Conservation (phyloP, 2,113 vertebrate species). For the Edolisoma coerulescens region DNA sequence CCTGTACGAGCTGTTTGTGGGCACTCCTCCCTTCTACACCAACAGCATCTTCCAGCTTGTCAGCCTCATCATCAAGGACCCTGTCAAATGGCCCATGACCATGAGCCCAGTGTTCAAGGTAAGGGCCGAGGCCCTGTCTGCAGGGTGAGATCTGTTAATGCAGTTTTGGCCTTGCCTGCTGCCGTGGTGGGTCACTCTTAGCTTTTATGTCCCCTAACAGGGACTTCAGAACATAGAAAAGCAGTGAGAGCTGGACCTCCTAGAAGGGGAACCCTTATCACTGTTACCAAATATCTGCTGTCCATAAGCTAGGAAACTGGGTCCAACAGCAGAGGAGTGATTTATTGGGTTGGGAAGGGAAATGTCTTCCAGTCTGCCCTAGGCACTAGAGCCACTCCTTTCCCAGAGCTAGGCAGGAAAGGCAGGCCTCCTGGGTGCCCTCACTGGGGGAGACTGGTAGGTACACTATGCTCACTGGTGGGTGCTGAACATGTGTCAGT, state of each 20-base stretch:
- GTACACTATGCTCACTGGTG: neutral
- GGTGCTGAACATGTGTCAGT: neutral
- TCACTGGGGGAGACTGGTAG: neutral
- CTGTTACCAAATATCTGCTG: neutral
- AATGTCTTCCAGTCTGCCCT: neutral
- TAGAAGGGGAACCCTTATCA: neutral
- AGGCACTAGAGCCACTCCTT: neutral
- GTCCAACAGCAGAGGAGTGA: neutral
- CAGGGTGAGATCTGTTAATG: neutral
- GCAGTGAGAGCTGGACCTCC: neutral
- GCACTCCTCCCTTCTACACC: slow-evolving; percentile 92
- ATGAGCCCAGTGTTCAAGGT: slow-evolving; percentile 89
- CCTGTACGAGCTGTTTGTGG: slow-evolving; percentile 91
- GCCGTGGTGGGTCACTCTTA: neutral
- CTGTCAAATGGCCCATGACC: slow-evolving; percentile 84
- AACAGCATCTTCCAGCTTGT: slow-evolving; percentile 95
- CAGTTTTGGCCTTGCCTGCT: neutral
- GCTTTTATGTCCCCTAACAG: neutral
- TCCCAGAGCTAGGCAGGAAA: neutral
- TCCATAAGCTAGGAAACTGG: neutral
- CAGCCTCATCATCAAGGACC: slow-evolving; percentile 86
- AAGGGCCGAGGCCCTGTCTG: neutral
- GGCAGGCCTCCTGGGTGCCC: neutral
- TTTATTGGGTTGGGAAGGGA: neutral
- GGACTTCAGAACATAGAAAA: neutral